Base-by-base conservation (phyloP, 2,888 invertebrate species). In the Mellilla xanthometata region DNA sequence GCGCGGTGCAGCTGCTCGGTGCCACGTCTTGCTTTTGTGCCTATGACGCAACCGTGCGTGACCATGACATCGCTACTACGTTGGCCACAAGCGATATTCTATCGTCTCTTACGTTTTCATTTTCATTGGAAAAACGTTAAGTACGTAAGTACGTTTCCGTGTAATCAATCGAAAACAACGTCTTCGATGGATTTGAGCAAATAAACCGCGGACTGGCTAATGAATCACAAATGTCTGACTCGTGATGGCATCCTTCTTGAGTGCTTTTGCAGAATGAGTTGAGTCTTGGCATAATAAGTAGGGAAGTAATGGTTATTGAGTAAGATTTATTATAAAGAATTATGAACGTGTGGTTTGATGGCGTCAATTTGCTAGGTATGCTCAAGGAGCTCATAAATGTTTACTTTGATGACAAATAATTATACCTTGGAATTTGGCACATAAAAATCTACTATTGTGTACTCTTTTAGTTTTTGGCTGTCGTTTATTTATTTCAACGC, bases 41-140 rank as follows among this genome's bases (percentile, higher is more conserved):
- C 42, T 46, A 49, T 82, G 82, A 83, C 77, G 82, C 76, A 84
- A 82, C 63, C 56, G 72, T 70, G 72, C 79, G 78, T 80, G 85
- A 79, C 83, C 83, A 69, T 85, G 84, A 83, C 84, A 82, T 69
- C 78, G 67, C 67, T 66, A 72, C 69, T 71, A 65, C 58, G 46
- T 54, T 52, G 62, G 3, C 3, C 3, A 1, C 15, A 3, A 19
- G 60, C 65, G 71, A 73, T 73, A 75, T 65, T 65, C 62, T 61
- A 66, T 74, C 75, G 75, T 76, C 51, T 65, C 52, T 56, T 44
- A 61, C 65, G 58, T 59, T 65, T 68, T 66, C 65, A 58, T 68
- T 72, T 69, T 70, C 60, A 64, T 64, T 60, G 57, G 61, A 56
- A 66, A 64, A 58, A 58, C 59, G 53, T 65, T 56, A 55, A 58